Conservation (phyloP, 1,140 invertebrate species). For the Drosophila kepulauana region DNA sequence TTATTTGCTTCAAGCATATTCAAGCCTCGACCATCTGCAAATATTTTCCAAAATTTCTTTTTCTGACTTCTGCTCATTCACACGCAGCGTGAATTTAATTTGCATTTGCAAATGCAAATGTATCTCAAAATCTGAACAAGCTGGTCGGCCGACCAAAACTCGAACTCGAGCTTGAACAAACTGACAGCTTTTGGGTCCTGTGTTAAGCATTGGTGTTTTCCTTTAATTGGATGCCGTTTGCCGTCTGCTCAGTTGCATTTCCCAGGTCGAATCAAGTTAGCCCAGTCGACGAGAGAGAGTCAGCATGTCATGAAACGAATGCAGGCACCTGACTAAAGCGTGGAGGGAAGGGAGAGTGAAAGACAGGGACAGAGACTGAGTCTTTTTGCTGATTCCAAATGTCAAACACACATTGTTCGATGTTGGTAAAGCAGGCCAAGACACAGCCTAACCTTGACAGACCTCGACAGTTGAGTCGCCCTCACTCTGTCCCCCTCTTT, state of each 20-base stretch:
- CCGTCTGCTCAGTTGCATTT: conserved; percentile 66
- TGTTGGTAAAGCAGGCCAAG: conserved; percentile 64
- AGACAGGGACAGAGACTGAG: conserved; percentile 1
- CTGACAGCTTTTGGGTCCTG: conserved; percentile 70
- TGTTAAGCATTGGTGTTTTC: conserved; percentile 69
- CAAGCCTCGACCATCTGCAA: neutral
- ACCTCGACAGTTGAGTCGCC: conserved; percentile 36
- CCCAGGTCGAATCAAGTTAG: conserved; percentile 26
- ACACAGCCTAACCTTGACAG: conserved; percentile 68
- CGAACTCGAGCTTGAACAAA: conserved; percentile 3
- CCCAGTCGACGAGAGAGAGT: neutral
- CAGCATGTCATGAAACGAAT: conserved; percentile 25
- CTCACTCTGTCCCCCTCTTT: neutral
- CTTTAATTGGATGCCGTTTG: conserved; percentile 73
- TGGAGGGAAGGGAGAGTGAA: neutral
- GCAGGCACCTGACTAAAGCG: neutral
- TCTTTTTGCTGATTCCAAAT: conserved; percentile 67
- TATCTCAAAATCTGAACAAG: conserved; percentile 43
- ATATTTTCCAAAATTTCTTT: conserved; percentile 32
- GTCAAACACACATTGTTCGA: conserved; percentile 77
- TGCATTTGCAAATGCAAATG: conserved; percentile 77
- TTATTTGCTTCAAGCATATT: conserved; percentile 4
- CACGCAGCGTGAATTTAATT: conserved; percentile 68
- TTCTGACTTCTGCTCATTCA: conserved; percentile 40
- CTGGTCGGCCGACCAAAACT: conserved; percentile 17